A percentile compares a stretch with the other conserved stretches of the same genome.
Conservation (phyloP, 30 jellyfish, hydroid and myxozoan genomes). For the Chrysaora quinquecirrha region DNA sequence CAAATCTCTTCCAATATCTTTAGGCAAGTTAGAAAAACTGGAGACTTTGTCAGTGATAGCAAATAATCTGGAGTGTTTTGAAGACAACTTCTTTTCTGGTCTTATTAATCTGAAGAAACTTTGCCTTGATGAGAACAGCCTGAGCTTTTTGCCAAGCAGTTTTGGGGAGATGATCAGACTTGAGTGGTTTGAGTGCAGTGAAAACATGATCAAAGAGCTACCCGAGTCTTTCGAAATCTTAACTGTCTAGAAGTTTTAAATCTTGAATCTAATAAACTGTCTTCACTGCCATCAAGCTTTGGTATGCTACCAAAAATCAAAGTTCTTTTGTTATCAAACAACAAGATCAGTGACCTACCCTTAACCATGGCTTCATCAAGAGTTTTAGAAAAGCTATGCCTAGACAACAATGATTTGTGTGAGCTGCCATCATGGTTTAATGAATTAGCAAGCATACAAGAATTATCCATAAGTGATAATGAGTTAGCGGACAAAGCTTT, state of each 20-base stretch:
- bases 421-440: slow-evolving; percentile 82
- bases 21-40: slow-evolving; percentile 38
- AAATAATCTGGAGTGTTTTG: slow-evolving; percentile 39
- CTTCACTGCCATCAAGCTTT: slow-evolving; percentile 71
- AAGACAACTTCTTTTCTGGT: slow-evolving; percentile 22
- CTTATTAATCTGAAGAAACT: slow-evolving; percentile 44
- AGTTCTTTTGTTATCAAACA: slow-evolving; percentile 61
- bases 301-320: slow-evolving; percentile 35
- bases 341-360: slow-evolving; percentile 58
- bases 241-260: slow-evolving; percentile 43
- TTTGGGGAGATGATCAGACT: slow-evolving; percentile 34
- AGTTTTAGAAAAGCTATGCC: slow-evolving; percentile 55
- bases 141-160: slow-evolving; percentile 35
- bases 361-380: slow-evolving; percentile 38
- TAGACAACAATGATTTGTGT: slow-evolving; percentile 68
- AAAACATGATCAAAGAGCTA: slow-evolving; percentile 51
- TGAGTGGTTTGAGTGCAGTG: slow-evolving; percentile 67
- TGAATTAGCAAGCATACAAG: slow-evolving; percentile 61
- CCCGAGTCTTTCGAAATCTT: slow-evolving; percentile 68
- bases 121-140: slow-evolving; percentile 74
- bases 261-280: slow-evolving; percentile 52
- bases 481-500: slow-evolving; percentile 55
- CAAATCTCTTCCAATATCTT: slow-evolving; percentile 21
- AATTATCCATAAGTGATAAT: slow-evolving; percentile 65
- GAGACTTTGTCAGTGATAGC: slow-evolving; percentile 70